A percentile compares a stretch with the other conserved stretches of the same genome.
phyloP scores from a whole-genome alignment of 1,140 invertebrate genomes.

The Papilio dardanus region DNA sequence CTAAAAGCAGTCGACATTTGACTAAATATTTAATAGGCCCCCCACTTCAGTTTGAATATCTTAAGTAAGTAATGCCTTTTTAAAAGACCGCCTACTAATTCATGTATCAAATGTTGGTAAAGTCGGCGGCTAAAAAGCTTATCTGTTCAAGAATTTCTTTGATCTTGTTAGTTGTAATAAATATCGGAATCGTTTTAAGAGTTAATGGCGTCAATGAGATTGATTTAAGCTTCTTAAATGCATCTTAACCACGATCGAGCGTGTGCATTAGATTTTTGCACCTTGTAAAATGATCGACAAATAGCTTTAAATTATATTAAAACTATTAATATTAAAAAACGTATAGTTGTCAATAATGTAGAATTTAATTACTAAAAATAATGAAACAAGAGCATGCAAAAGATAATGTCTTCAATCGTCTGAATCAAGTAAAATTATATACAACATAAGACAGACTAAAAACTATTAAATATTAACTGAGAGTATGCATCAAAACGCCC shows the following conservation, averaged over 20 bases:
- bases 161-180: slow-evolving; percentile 40
- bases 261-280: not conserved
- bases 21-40: not conserved
- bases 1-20: not conserved
- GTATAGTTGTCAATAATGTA: too few relatives aligned
- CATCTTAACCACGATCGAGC: slow-evolving; percentile 1
- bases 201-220: slow-evolving; percentile 49
- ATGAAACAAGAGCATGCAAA: too few relatives aligned
- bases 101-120: not conserved
- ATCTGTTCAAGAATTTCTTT: slow-evolving; percentile 9
- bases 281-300: not conserved
- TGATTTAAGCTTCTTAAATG: slow-evolving; percentile 64
- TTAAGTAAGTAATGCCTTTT: not conserved
- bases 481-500: too few relatives aligned
- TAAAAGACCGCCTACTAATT: slow-evolving; percentile 1
- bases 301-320: not conserved
- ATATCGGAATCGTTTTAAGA: slow-evolving; percentile 57
- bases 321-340: too few relatives aligned
- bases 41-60: too few relatives aligned
- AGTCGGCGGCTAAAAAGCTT: not conserved
- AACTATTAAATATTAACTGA: too few relatives aligned
- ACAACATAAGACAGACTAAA: too few relatives aligned
- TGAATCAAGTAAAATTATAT: too few relatives aligned
- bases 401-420: too few relatives aligned
- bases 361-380: too few relatives aligned